These are phyloP conservation scores for Ligdia adustata DNA, from an alignment of 2,888 invertebrate species.

Conservation along the genomic window DNA sequence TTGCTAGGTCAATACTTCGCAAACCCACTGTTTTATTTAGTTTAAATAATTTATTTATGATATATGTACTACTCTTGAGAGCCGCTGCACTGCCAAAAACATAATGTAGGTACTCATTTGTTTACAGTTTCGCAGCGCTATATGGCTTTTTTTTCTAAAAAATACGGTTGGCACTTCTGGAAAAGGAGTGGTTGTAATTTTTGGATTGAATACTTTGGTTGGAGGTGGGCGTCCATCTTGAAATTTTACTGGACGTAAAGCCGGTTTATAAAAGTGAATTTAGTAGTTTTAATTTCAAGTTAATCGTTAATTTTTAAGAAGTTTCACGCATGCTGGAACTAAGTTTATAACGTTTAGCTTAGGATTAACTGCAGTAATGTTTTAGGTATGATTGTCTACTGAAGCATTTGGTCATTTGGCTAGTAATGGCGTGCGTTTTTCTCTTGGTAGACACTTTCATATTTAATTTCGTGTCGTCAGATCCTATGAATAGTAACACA, in stretches of 20 bases:
- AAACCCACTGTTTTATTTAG: too few relatives aligned
- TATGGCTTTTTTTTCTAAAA: background rate
- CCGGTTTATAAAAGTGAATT: slow-evolving; percentile 86
- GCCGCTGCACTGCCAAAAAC: too few relatives aligned
- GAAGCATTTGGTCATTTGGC: slow-evolving; percentile 80
- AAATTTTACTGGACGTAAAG: slow-evolving; percentile 88
- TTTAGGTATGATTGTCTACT: slow-evolving; percentile 86
- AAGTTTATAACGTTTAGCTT: slow-evolving; percentile 73
- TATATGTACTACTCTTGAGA: too few relatives aligned
- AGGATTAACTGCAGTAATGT: slow-evolving; percentile 88
- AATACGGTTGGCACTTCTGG: slow-evolving; percentile 35
- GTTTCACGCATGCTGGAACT: slow-evolving; percentile 74
- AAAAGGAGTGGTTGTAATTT: slow-evolving; percentile 39
- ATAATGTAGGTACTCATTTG: too few relatives aligned
- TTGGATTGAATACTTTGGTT: slow-evolving; percentile 53
- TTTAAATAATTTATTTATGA: background rate
- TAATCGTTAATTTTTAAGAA: slow-evolving; percentile 77
- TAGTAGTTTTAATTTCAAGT: slow-evolving; percentile 73
- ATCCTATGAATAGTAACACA: slow-evolving; percentile 53
- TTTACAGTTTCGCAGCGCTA: slow-evolving; percentile 25
- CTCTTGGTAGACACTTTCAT: slow-evolving; percentile 83
- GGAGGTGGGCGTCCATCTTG: slow-evolving; percentile 92
- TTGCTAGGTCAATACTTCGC: too few relatives aligned
- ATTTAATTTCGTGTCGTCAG: slow-evolving; percentile 71
- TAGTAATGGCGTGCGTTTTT: slow-evolving; percentile 88